Percentiles rank a stretch among this genome's conserved stretches.
These are phyloP conservation scores for Nymphalis io DNA, from an alignment of 1,140 invertebrate species.

Conservation along the genomic window DNA sequence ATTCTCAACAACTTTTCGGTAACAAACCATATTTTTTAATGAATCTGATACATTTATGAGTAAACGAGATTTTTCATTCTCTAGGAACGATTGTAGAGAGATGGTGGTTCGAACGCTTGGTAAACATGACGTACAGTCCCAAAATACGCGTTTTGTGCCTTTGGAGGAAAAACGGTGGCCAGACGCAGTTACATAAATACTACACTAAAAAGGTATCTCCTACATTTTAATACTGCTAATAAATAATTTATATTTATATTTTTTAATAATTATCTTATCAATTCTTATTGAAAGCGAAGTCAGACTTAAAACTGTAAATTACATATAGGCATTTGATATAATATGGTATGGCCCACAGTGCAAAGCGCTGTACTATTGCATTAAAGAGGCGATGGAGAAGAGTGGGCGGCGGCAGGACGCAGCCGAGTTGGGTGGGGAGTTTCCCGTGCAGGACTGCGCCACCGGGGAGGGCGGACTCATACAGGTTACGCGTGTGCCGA, in stretches of 20 bases:
- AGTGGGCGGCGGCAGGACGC: constrained; percentile 91
- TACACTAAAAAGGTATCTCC: constrained; percentile 96
- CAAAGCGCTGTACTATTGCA: constrained; percentile 98
- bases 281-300: too few species aligned
- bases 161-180: constrained; percentile 94
- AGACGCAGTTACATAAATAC: constrained; percentile 98
- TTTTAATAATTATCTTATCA: too few species aligned
- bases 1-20: too few species aligned
- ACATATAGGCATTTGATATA: neutral
- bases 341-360: constrained; percentile 84
- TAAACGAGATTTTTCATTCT: constrained; percentile 12
- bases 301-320: neutral
- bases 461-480: constrained; percentile 98
- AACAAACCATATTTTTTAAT: neutral
- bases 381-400: constrained; percentile 99
- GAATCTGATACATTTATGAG: too few species aligned
- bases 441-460: constrained; percentile 98
- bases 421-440: constrained; percentile 97
- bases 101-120: constrained; percentile 99
- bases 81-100: constrained; percentile 94
- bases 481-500: constrained; percentile 81
- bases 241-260: too few species aligned
- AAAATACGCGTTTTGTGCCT: constrained; percentile 98
- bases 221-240: too few species aligned
- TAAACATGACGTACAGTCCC: constrained; percentile 99